A percentile compares a stretch with the other conserved stretches of the same genome.
phyloP scores from a whole-genome alignment of 2,113 vertebrate species.

The Cinclus cinclus region DNA sequence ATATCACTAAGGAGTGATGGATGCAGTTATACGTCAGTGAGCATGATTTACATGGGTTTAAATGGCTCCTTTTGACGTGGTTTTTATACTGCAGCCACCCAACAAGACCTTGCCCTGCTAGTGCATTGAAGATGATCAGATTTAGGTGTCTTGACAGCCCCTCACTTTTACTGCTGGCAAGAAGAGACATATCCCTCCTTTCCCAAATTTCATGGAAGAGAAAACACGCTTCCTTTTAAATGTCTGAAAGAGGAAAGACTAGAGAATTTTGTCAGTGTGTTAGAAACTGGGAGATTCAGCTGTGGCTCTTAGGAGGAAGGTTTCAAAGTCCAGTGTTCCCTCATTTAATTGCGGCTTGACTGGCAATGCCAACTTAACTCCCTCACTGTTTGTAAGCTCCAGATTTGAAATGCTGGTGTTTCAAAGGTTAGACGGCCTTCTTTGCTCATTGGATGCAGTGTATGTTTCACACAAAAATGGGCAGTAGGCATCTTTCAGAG shows the following conservation, averaged over 20 bases:
- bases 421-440: background rate
- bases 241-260: background rate
- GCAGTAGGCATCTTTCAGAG: background rate
- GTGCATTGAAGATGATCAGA: background rate
- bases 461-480: background rate
- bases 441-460: background rate
- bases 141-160: conserved; percentile 17
- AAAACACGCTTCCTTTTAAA: conserved; percentile 5
- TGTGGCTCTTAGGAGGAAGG: background rate
- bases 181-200: conserved; percentile 19
- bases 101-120: background rate
- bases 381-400: background rate
- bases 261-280: background rate
- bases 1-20: conserved; percentile 26
- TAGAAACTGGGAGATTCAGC: background rate
- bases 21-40: background rate
- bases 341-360: background rate
- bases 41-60: conserved; percentile 32
- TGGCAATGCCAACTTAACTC: background rate
- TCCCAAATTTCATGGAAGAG: background rate
- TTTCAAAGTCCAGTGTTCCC: background rate
- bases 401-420: background rate
- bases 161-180: background rate
- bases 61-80: background rate
- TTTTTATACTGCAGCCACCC: conserved; percentile 10